Percentiles rank a stretch among this genome's conserved stretches.
Conservation (phyloP, 2,888 invertebrate species). For the Andrena camellia region DNA sequence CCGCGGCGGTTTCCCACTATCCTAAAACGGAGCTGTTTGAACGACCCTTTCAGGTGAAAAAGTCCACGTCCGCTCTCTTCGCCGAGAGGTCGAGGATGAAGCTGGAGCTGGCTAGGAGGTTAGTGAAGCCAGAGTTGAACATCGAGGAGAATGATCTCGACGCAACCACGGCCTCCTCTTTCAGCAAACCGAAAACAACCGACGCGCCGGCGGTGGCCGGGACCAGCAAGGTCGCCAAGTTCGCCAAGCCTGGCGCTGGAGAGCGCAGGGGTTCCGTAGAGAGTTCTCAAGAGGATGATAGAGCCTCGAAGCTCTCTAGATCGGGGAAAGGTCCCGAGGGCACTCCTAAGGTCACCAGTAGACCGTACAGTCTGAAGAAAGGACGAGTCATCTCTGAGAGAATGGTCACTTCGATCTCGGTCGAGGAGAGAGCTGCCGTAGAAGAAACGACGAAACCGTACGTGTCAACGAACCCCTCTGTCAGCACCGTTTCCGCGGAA, state of each 20-base stretch:
- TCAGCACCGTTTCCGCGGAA: conserved; percentile 16
- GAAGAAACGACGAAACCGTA: conserved; percentile 51
- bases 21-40: conserved; percentile 67
- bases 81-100: conserved; percentile 80
- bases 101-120: conserved; percentile 80
- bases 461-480: background rate
- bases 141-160: conserved; percentile 72
- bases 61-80: conserved; percentile 75
- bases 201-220: conserved; percentile 55
- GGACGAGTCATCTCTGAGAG: conserved; percentile 58
- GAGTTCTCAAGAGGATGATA: conserved; percentile 28
- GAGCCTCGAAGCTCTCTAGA: conserved; percentile 46
- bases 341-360: conserved; percentile 14
- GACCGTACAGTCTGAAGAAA: conserved; percentile 47
- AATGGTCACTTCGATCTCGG: conserved; percentile 57
- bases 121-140: conserved; percentile 78
- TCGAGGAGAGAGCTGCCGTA: conserved; percentile 33
- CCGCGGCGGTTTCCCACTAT: conserved; percentile 37
- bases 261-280: conserved; percentile 29
- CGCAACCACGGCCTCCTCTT: conserved; percentile 55
- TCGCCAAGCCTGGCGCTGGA: conserved; percentile 10
- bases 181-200: conserved; percentile 42
- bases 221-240: conserved; percentile 61
- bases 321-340: conserved; percentile 32
- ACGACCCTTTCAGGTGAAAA: conserved; percentile 81